Evolutionary conservation across 2,888 invertebrate species (phyloP), one percentile per base, ranked within the genome.

Genomic region (Papilio protenor): DNA sequence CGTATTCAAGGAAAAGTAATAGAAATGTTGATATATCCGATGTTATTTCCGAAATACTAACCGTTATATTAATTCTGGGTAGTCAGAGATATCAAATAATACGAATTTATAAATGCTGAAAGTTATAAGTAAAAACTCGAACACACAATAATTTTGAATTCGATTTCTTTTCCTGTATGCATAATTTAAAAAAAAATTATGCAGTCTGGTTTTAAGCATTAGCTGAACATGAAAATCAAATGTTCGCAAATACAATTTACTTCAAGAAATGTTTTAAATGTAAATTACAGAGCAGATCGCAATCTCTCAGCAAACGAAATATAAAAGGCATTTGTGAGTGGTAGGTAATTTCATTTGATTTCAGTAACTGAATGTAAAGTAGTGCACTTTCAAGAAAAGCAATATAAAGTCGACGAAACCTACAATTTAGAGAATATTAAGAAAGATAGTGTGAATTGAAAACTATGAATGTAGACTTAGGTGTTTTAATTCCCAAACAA

Each of bases 301-400:
- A 72, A 55, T 72, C 72, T 55, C 33, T 33, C n/a, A 55, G 55
- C n/a, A 55, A 72, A 40, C n/a, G 27, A 72, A 72, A 40, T 72
- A 40, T 55, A 10, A 55, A 55, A 14, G 16, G 33, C 27, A 33
- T 16, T n/a, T n/a, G 72, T 52, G n/a, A 72, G 55, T 55, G 33
- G 55, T 49, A n/a, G 23, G 49, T 72, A 23, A 55, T 72, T 72
- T 72, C n/a, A 55, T 72, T 72, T 55, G 40, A n/a, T 71, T 71
- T 16, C n/a, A 49, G n/a, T 12, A 18, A 55, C 45, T 66, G 21
- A 21, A 66, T 18, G n/a, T n/a, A 40, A 64, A 18, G 66, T 40
- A 45, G 40, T 61, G 27, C 12, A 69, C n/a, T 45, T 45, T 45
- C 45, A 69, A 12, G 66, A 66, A 66, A 66, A 12, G 66, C n/a